phyloP scores from a whole-genome alignment of 2,797 vertebrate species.

The Cirrhinus mrigala region DNA sequence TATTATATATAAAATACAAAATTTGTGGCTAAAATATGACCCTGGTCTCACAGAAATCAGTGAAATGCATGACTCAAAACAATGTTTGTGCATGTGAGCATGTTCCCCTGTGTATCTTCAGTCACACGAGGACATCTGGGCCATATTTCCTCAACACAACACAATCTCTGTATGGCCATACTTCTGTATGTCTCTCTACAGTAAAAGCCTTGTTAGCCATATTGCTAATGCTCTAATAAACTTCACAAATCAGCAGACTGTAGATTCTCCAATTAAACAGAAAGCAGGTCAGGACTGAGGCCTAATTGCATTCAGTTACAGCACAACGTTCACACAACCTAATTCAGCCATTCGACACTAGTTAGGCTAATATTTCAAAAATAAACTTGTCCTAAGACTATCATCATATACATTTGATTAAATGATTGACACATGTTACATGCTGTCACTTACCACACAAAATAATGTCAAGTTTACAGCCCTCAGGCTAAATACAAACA shows the following conservation, averaged over 20 bases:
- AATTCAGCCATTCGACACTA: not conserved
- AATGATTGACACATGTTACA: not conserved
- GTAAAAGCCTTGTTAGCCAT: not conserved
- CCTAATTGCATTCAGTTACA: not conserved
- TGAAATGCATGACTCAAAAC: no score
- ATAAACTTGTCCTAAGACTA: not conserved
- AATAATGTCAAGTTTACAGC: not conserved
- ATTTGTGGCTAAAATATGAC: accelerated
- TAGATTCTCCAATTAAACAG: slow-evolving; percentile 11
- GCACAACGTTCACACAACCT: not conserved
- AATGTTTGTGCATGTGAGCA: not conserved
- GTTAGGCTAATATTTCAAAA: not conserved
- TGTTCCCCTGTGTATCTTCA: not conserved
- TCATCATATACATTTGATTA: not conserved
- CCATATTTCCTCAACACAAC: not conserved
- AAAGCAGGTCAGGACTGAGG: slow-evolving; percentile 13
- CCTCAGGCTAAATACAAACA: not conserved
- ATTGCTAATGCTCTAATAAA: slow-evolving; percentile 28
- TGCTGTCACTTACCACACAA: not conserved
- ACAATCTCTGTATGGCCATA: not conserved
- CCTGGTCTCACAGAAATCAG: not conserved
- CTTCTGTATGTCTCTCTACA: not conserved
- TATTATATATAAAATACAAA: not conserved
- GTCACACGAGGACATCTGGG: not conserved
- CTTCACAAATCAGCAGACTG: not conserved